Evolutionary conservation across 2,888 invertebrate genomes (phyloP).

Genomic region (Yponomeuta cagnagella): DNA sequence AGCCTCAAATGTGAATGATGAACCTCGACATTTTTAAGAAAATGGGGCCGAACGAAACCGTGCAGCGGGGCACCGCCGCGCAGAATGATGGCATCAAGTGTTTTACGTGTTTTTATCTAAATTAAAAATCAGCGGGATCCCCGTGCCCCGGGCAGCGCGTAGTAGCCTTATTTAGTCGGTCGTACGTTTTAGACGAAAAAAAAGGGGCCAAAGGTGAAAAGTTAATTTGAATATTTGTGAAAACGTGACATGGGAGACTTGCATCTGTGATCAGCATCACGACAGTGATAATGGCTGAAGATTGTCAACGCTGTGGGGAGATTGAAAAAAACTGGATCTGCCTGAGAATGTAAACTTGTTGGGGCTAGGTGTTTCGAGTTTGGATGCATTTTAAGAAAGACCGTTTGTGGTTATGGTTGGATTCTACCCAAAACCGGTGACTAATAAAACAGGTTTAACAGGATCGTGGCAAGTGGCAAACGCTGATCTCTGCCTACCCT

Average conservation of each 20-base stretch:
- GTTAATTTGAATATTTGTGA: constrained; percentile 4
- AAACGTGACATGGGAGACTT: background rate
- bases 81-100: constrained; percentile 37
- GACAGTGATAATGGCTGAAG: background rate
- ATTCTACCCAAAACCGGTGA: too few relatives aligned
- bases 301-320: background rate
- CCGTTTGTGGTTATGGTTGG: background rate
- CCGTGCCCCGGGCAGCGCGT: constrained; percentile 16
- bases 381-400: background rate
- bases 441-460: too few relatives aligned
- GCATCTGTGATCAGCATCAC: background rate
- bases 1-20: too few relatives aligned
- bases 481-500: too few relatives aligned
- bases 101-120: constrained; percentile 50
- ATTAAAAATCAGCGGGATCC: constrained; percentile 54
- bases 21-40: background rate
- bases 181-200: background rate
- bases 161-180: constrained; percentile 4
- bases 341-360: background rate
- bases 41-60: background rate
- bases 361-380: background rate
- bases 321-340: background rate
- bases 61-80: background rate
- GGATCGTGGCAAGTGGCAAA: too few relatives aligned
- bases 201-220: constrained; percentile 1